These are phyloP conservation scores for Origma solitaria DNA, from an alignment of 2,113 vertebrate species.

Conservation along the genomic window DNA sequence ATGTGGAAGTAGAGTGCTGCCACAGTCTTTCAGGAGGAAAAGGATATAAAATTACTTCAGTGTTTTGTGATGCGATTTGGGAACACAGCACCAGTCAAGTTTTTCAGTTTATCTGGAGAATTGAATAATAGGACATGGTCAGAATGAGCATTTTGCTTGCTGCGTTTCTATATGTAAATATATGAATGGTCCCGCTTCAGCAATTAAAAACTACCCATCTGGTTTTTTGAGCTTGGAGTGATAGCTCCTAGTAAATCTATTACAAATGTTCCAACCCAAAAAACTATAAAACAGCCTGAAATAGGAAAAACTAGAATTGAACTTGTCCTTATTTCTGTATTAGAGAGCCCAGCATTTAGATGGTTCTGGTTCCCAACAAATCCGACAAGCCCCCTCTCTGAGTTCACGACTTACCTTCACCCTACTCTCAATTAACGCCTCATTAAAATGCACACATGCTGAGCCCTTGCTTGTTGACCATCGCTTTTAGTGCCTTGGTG, in stretches of 20 bases:
- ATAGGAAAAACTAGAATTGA: neutral
- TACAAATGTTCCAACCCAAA: neutral
- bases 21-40: neutral
- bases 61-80: neutral
- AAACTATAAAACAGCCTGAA: neutral
- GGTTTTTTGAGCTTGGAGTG: neutral
- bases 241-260: constrained; percentile 32
- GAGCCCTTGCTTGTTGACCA: neutral
- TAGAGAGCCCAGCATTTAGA: neutral
- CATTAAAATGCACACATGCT: neutral
- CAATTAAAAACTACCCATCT: constrained; percentile 18
- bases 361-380: neutral
- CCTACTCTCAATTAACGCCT: neutral
- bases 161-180: constrained; percentile 20
- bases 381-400: neutral
- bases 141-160: constrained; percentile 2
- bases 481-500: neutral
- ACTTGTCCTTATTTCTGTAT: neutral
- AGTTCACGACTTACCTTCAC: neutral
- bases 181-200: neutral
- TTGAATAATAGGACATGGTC: neutral
- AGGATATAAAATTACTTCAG: constrained; percentile 10
- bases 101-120: neutral
- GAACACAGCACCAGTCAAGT: neutral
- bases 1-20: neutral